Percentiles rank a stretch among this genome's conserved stretches.
phyloP scores from a whole-genome alignment of 2,797 vertebrate genomes.

The Eulemur coronatus region DNA sequence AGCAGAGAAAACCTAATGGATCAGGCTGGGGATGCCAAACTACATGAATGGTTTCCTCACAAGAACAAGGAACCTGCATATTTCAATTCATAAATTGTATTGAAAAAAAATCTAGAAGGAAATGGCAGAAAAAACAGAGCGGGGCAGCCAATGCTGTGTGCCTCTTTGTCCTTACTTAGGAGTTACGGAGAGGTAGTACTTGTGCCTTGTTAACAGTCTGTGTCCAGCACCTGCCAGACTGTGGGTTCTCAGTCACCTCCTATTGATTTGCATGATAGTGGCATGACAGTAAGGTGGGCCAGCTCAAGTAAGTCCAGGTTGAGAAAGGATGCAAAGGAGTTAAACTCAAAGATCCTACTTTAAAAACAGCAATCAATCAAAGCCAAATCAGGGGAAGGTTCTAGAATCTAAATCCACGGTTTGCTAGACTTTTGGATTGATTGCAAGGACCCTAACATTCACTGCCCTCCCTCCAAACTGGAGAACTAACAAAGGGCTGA shows the following conservation, averaged over 20 bases:
- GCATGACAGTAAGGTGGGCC: too few species aligned
- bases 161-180: background rate
- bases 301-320: background rate
- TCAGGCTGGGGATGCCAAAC: background rate
- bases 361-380: background rate
- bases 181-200: background rate
- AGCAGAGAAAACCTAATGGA: too few species aligned
- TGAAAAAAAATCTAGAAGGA: background rate
- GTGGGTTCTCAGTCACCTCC: background rate
- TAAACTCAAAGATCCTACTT: background rate
- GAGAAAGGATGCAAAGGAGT: background rate
- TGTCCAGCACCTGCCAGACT: background rate
- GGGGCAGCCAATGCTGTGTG: too few species aligned
- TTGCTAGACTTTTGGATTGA: background rate
- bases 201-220: background rate
- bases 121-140: background rate
- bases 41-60: background rate
- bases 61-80: background rate
- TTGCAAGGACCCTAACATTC: background rate
- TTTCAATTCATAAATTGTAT: background rate
- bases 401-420: background rate
- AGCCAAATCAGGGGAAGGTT: background rate
- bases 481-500: background rate
- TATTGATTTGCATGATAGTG: too few species aligned
- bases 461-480: background rate